Evolutionary conservation across 2,113 vertebrate species (phyloP).

Genomic region (Cyrtonyx montezumae): DNA sequence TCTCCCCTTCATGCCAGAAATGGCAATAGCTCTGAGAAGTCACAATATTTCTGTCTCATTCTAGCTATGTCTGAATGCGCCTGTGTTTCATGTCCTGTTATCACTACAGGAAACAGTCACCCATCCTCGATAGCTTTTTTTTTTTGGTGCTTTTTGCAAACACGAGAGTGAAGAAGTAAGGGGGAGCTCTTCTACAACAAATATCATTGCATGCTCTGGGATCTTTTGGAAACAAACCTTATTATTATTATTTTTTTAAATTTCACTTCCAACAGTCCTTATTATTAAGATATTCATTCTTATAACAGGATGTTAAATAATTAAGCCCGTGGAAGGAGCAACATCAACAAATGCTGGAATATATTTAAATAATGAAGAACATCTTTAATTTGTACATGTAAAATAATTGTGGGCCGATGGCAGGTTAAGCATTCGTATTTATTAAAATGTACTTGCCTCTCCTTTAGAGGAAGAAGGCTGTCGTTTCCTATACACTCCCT

Average conservation of each 20-base stretch:
- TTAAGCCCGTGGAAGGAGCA: slow-evolving; percentile 71
- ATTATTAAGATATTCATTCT: slow-evolving; percentile 83
- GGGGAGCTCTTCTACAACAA: slow-evolving; percentile 86
- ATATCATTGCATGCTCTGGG: slow-evolving; percentile 47
- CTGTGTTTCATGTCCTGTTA: slow-evolving; percentile 30
- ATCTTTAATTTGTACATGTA: slow-evolving; percentile 71
- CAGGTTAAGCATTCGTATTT: slow-evolving; percentile 60
- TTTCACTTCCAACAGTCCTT: slow-evolving; percentile 41
- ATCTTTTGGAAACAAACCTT: slow-evolving; percentile 70
- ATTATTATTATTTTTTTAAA: background rate
- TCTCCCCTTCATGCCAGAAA: background rate
- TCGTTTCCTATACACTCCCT: slow-evolving; percentile 36
- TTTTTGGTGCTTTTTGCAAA: slow-evolving; percentile 61
- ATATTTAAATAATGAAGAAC: slow-evolving; percentile 81
- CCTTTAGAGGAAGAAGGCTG: slow-evolving; percentile 49
- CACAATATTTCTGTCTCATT: background rate
- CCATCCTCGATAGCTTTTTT: background rate
- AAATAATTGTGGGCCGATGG: slow-evolving; percentile 69
- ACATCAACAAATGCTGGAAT: slow-evolving; percentile 76
- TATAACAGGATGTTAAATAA: slow-evolving; percentile 76
- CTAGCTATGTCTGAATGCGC: background rate
- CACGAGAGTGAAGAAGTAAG: slow-evolving; percentile 77
- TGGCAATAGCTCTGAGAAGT: background rate
- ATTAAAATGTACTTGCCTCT: slow-evolving; percentile 60
- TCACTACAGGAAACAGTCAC: slow-evolving; percentile 13